Percentiles rank a stretch among this genome's conserved stretches.
These are phyloP conservation scores for Cherax destructor DNA, from an alignment of 1,140 invertebrate genomes.

Conservation along the genomic window DNA sequence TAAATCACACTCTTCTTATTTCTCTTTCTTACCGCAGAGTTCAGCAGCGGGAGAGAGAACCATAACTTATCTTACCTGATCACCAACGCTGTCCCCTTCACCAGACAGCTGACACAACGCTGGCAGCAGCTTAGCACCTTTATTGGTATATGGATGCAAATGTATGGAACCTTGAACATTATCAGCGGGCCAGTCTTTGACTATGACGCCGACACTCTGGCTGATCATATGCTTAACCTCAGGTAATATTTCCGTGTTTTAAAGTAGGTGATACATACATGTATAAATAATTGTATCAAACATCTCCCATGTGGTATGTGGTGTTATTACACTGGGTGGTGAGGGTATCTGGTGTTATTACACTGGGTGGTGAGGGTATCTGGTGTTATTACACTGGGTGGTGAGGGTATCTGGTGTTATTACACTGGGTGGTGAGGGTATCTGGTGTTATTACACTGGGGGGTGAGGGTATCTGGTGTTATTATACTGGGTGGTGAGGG, in stretches of 20 bases:
- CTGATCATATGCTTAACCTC: not conserved
- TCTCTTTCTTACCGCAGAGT: not conserved
- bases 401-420: too few relatives aligned
- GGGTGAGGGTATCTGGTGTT: too few relatives aligned
- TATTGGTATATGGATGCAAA: not conserved
- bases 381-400: too few relatives aligned
- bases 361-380: too few relatives aligned
- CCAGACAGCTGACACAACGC: slow-evolving; percentile 3
- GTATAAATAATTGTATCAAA: too few relatives aligned
- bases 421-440: too few relatives aligned
- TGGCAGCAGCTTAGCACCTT: slow-evolving; percentile 18
- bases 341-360: too few relatives aligned
- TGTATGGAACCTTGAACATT: not conserved
- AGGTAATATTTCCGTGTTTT: slow-evolving; percentile 2
- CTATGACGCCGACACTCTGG: slow-evolving; percentile 23
- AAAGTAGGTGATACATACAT: too few relatives aligned
- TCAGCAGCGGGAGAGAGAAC: not conserved
- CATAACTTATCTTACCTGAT: slow-evolving; percentile 1
- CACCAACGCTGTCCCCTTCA: slow-evolving; percentile 30
- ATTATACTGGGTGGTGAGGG: too few relatives aligned
- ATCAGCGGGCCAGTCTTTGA: slow-evolving; percentile 36
- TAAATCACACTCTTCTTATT: not conserved
- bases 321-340: too few relatives aligned
- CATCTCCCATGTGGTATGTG: too few relatives aligned
- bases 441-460: too few relatives aligned